Conservation (phyloP, 2,797 vertebrate genomes). For the Paramormyrops hopkinsi region DNA sequence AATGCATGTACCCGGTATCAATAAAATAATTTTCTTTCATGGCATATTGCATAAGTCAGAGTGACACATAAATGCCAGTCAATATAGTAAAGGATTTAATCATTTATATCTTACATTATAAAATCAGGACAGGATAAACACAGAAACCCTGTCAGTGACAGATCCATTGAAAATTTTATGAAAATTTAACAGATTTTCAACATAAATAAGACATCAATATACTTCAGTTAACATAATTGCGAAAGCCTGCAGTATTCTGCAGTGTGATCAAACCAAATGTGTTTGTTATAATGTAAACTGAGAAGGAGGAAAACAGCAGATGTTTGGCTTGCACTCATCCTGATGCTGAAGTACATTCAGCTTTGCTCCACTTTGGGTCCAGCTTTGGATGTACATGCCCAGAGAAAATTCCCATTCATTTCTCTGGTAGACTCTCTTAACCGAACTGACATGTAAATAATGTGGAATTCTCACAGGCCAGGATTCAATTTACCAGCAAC, state of each 20-base stretch:
- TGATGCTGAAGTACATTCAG: not conserved
- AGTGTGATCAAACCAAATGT: not conserved
- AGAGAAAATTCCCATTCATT: not conserved
- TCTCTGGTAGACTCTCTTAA: not conserved
- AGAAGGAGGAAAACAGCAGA: not conserved
- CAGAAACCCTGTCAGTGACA: not conserved
- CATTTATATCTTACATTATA: not conserved
- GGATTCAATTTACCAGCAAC: not conserved
- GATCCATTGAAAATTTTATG: not conserved
- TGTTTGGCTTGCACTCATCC: not conserved
- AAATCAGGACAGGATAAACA: not conserved
- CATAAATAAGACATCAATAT: not conserved
- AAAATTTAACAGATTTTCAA: not conserved
- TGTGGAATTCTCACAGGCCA: not conserved
- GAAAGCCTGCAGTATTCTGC: not conserved
- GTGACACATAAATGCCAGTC: not conserved
- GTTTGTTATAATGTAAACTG: not conserved
- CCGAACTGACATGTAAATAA: not conserved
- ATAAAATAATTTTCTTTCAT: not conserved
- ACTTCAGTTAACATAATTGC: not conserved
- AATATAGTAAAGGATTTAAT: not conserved
- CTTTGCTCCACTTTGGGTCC: not conserved
- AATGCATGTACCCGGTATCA: not conserved
- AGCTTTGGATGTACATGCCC: not conserved
- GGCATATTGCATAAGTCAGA: not conserved